A percentile compares a stretch with the other conserved stretches of the same genome.
These are phyloP conservation scores for Xanthostigma xanthostigma DNA, from an alignment of 2,888 invertebrate genomes.

Conservation along the genomic window DNA sequence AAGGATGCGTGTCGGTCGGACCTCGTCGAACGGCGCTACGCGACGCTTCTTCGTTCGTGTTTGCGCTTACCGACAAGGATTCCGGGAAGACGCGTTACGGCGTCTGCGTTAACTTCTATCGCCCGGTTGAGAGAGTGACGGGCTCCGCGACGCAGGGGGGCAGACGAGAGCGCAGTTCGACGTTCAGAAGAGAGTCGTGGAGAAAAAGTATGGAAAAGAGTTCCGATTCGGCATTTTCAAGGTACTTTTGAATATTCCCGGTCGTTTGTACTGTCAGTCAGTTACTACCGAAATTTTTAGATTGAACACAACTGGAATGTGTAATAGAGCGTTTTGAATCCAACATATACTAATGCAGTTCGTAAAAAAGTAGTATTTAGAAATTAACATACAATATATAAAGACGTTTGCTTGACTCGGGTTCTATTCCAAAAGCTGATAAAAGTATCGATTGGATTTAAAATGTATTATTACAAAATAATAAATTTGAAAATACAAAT, in stretches of 20 bases:
- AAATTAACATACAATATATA: too few relatives aligned
- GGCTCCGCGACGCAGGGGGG: constrained; percentile 19
- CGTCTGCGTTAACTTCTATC: constrained; percentile 96
- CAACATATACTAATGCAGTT: too few relatives aligned
- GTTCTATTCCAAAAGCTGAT: too few relatives aligned
- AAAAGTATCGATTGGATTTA: too few relatives aligned
- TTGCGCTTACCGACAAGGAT: constrained; percentile 97
- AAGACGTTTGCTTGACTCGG: too few relatives aligned
- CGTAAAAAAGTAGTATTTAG: too few relatives aligned
- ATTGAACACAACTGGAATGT: too few relatives aligned
- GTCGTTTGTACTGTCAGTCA: too few relatives aligned
- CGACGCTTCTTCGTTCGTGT: constrained; percentile 94
- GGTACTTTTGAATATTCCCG: constrained; percentile 36
- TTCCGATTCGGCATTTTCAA: constrained; percentile 85
- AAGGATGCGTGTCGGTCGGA: constrained; percentile 89
- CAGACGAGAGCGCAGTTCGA: constrained; percentile 35
- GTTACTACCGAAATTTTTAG: too few relatives aligned
- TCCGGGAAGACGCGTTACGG: constrained; percentile 90
- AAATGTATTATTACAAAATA: too few relatives aligned
- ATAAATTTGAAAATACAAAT: too few relatives aligned
- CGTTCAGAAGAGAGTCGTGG: constrained; percentile 74
- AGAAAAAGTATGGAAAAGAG: constrained; percentile 84
- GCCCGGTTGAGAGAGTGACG: constrained; percentile 60
- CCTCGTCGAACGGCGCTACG: constrained; percentile 69
- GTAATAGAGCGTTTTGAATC: too few relatives aligned